phyloP scores from a whole-genome alignment of 2,888 invertebrate species.

The Dicyrtomina minuta region DNA sequence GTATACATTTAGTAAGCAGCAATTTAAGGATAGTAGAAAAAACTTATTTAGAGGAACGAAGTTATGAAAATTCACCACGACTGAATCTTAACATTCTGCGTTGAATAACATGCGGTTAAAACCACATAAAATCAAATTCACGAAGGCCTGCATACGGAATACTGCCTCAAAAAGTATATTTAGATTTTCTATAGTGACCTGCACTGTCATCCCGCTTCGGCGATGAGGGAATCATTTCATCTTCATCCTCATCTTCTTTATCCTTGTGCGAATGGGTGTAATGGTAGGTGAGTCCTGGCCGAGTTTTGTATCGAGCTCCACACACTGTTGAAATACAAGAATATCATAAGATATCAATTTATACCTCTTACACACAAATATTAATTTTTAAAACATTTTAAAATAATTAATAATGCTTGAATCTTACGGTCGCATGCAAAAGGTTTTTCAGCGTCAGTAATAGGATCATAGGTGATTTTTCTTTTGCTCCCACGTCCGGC shows the following conservation, averaged over 20 bases:
- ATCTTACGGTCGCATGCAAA: slow-evolving; percentile 89
- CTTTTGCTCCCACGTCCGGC: slow-evolving; percentile 60
- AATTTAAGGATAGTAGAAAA: too few species aligned
- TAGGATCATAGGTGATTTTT: slow-evolving; percentile 65
- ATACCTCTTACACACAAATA: too few species aligned
- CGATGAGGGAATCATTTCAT: slow-evolving; percentile 50
- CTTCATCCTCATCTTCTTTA: slow-evolving; percentile 55
- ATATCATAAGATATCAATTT: not conserved
- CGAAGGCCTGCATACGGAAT: slow-evolving; percentile 13
- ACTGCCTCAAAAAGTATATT: slow-evolving; percentile 37
- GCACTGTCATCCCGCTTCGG: slow-evolving; percentile 54
- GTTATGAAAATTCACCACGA: too few species aligned
- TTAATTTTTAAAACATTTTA: not conserved
- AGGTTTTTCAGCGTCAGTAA: slow-evolving; percentile 80
- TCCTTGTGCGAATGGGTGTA: slow-evolving; percentile 82
- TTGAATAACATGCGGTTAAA: too few species aligned
- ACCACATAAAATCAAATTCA: too few species aligned
- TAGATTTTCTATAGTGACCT: slow-evolving; percentile 37
- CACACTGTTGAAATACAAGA: slow-evolving; percentile 70
- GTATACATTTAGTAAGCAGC: too few species aligned
- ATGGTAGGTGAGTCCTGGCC: slow-evolving; percentile 94
- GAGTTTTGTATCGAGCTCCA: slow-evolving; percentile 93
- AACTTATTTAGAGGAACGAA: too few species aligned
- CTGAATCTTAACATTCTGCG: too few species aligned
- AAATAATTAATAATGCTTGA: not conserved